Conservation (phyloP, 2,797 vertebrate genomes). For the Enteromius argenteus region DNA sequence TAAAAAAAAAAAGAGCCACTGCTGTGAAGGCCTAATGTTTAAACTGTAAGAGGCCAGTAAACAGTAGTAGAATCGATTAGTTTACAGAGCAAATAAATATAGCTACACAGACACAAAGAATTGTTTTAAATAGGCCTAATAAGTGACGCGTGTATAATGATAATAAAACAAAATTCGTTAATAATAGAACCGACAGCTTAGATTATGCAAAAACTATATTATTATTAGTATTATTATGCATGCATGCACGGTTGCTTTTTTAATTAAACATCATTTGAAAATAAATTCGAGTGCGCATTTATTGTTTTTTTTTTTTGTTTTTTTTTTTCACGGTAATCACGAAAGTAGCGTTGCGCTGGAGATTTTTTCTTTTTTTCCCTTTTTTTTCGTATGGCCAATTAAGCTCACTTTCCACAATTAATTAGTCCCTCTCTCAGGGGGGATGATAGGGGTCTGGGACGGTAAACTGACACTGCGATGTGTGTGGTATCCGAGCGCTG, state of each 20-base stretch:
- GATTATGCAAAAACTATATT: background rate
- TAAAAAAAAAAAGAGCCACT: background rate
- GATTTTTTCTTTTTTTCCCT: background rate
- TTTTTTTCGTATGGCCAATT: slow-evolving; percentile 72
- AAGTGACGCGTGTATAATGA: background rate
- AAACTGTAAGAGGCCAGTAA: background rate
- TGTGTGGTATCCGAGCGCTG: slow-evolving; percentile 92
- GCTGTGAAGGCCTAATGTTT: background rate
- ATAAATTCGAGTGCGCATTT: background rate
- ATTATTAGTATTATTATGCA: slow-evolving; percentile 4
- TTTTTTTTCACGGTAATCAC: too few relatives aligned
- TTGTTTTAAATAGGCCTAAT: background rate
- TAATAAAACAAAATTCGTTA: slow-evolving; percentile 20
- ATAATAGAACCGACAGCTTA: slow-evolving; percentile 1
- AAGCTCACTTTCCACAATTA: slow-evolving; percentile 86
- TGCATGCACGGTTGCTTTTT: background rate
- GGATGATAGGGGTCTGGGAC: slow-evolving; percentile 83
- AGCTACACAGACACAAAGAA: too few relatives aligned
- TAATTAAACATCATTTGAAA: background rate
- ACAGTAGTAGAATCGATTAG: slow-evolving; percentile 5
- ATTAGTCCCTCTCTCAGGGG: slow-evolving; percentile 82
- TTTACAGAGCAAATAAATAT: slow-evolving; percentile 25
- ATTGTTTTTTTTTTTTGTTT: too few relatives aligned
- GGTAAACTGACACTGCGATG: slow-evolving; percentile 94
- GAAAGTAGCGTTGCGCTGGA: slow-evolving; percentile 1